Base-by-base conservation (phyloP, 2,888 invertebrate genomes). In the Liposcelis brunnea region DNA sequence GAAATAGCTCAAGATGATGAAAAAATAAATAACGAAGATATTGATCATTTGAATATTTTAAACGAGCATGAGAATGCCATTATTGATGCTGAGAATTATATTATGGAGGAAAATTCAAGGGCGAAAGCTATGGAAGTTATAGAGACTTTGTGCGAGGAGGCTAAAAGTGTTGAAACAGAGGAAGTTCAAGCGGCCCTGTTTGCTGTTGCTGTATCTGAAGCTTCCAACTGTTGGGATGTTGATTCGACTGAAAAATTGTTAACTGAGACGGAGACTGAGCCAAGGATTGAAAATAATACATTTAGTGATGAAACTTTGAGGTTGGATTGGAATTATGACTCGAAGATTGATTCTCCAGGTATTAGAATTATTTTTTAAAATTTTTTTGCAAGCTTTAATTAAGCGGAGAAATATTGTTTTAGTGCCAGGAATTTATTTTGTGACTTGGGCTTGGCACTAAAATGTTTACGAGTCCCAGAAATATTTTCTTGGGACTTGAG, bases 31-130 rank as follows among this genome's bases (percentile, higher is more conserved):
- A 51, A 61, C 60, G 47, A 59, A 58, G n/a, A 64, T 62, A 32
- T 63, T 2, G 33, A 44, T 12, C 40, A 62, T 32, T 69, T 69
- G 47, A 69, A 69, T 45, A 69, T 68, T 54, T 67, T 67, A 3
- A 65, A 74, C 57, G 77, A 77, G 61, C 75, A 42, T 21, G 42
- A 34, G 16, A 32, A 19, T 12, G 21, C 38, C 12, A 79, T 81
- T 53, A 74, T 79, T 47, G 82, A 82, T 65, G 81, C 81, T n/a
- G 80, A 82, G 57, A 80, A 77, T 56, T 80, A 80, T 56, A 79
- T 81, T 46, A 64, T 81, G 52, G 77, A 78, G 19, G 40, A 14
- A 16, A 16, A 35, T 15, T 15, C 15, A 7, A 5, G 16, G n/a
- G n/a, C n/a, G n/a, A n/a, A n/a, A 16, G 35, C 35, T 10, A 35